These are phyloP conservation scores for Heterochromis multidens DNA, from an alignment of 2,113 vertebrate genomes.

Conservation along the genomic window DNA sequence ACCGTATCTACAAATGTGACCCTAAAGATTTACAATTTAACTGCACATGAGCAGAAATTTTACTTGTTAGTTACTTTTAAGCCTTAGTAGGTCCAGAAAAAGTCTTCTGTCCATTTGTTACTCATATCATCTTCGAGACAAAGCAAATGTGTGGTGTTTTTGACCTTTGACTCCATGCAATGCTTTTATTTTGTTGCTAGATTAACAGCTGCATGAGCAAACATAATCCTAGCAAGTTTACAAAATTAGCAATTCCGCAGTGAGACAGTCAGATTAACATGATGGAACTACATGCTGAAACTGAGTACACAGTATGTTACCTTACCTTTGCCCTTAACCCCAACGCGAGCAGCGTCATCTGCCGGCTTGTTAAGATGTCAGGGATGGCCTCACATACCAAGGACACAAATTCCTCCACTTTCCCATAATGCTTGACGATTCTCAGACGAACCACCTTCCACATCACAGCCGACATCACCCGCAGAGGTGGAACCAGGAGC, in stretches of 20 bases:
- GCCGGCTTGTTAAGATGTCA: conserved; percentile 69
- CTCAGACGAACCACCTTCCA: conserved; percentile 71
- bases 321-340: conserved; percentile 79
- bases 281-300: not conserved
- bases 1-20: not conserved
- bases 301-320: not conserved
- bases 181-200: not conserved
- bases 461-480: conserved; percentile 71
- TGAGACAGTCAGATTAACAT: not conserved
- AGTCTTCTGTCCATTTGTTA: not conserved
- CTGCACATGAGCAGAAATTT: too few species aligned
- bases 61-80: too few species aligned
- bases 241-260: not conserved
- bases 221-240: not conserved
- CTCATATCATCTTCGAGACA: not conserved
- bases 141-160: not conserved
- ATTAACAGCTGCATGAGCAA: not conserved
- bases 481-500: conserved; percentile 65
- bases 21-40: not conserved
- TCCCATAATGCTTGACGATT: conserved; percentile 66
- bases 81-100: not conserved
- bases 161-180: not conserved
- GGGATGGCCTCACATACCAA: conserved; percentile 70
- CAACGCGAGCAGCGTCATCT: conserved; percentile 74
- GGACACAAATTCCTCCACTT: conserved; percentile 75